Evolutionary conservation across 2,113 vertebrate genomes (phyloP).

Genomic region (Globicephala melas): DNA sequence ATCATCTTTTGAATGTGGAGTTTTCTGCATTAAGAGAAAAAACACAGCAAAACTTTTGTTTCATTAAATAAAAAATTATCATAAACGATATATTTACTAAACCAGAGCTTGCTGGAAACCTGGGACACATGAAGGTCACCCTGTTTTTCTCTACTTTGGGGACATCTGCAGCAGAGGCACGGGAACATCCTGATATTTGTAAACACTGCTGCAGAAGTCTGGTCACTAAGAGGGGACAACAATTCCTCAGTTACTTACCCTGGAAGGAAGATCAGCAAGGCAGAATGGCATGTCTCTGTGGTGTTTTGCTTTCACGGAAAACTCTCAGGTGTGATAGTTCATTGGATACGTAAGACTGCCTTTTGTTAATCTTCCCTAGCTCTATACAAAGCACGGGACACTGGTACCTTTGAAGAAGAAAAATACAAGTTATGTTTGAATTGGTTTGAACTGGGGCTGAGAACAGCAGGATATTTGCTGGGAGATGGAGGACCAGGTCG

Average conservation of each 20-base stretch:
- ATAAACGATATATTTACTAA: background rate
- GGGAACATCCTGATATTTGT: background rate
- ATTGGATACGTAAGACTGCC: background rate
- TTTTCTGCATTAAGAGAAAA: background rate
- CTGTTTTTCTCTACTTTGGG: background rate
- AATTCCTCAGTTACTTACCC: background rate
- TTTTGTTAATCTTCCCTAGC: background rate
- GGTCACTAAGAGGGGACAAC: background rate
- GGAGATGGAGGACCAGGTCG: background rate
- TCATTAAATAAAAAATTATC: background rate
- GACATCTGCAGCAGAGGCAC: too few relatives aligned
- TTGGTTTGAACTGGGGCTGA: background rate
- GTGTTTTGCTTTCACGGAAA: background rate
- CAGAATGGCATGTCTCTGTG: background rate
- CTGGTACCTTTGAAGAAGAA: background rate
- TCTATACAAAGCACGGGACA: accelerated
- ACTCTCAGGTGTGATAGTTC: background rate
- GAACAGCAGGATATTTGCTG: background rate
- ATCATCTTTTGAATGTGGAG: background rate
- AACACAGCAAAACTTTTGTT: background rate
- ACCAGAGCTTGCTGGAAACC: background rate
- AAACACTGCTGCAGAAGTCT: background rate
- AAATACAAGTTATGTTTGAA: background rate
- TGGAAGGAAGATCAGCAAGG: background rate
- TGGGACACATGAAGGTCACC: background rate